Evolutionary conservation across 2,888 invertebrate genomes (phyloP).

Genomic region (Elysia crispata): DNA sequence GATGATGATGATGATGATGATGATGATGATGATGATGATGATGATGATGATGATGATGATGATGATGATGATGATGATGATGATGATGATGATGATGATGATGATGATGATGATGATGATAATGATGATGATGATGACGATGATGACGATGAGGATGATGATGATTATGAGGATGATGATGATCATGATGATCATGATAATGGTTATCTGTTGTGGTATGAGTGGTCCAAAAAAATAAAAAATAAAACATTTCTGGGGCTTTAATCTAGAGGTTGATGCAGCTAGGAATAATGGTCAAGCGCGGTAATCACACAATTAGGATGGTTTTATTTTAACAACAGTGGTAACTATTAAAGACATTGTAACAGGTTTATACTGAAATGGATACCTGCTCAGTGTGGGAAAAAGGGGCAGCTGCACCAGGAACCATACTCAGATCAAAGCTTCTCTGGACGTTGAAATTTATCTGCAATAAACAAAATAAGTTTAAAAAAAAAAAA

Average conservation of each 20-base stretch:
- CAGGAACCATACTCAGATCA: conserved; percentile 65
- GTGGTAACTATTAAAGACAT: too few relatives aligned
- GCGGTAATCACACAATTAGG: too few relatives aligned
- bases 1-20: conserved; percentile 14
- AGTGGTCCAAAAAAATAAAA: too few relatives aligned
- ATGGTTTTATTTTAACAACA: too few relatives aligned
- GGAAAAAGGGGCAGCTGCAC: conserved; percentile 62
- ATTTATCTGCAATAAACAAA: conserved; percentile 10
- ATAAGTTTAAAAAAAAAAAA: too few relatives aligned
- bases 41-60: background rate
- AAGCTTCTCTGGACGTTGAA: conserved; percentile 65
- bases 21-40: conserved; percentile 1
- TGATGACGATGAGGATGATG: too few relatives aligned
- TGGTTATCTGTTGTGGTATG: too few relatives aligned
- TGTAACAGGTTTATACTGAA: background rate
- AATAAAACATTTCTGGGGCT: too few relatives aligned
- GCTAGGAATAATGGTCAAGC: too few relatives aligned
- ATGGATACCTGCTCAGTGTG: conserved; percentile 64
- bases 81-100: background rate
- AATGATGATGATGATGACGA: background rate
- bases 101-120: background rate
- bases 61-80: background rate
- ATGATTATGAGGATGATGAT: too few relatives aligned
- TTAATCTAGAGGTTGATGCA: too few relatives aligned
- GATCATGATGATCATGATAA: background rate